Evolutionary conservation across 2,113 vertebrate genomes (phyloP), one percentile per base, ranked within the genome.

Genomic region (Salvelinus alpinus): DNA sequence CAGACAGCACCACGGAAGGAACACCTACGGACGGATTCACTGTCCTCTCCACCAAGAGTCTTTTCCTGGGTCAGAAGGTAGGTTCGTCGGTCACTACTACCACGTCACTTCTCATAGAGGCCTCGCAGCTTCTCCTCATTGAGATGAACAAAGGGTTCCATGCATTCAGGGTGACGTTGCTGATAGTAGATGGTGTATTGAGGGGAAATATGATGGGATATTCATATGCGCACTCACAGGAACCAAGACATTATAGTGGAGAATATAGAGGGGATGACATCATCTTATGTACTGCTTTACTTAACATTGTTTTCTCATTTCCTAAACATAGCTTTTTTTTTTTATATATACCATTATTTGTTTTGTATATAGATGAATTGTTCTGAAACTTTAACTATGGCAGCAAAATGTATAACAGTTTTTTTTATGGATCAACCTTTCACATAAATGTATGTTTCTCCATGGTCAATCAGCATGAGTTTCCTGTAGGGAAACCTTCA

Each of bases 31-130:
- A 97, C 18, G 96, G 96, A 74, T 98, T 99, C 91, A 99, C 97
- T 0, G 94, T 99, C 79, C 95, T 99, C 71, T 99, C 98, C 78
- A 98, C 97, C 75, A 99, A 98, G 94, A 99, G 96, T 84, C 95
- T 99, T 78, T 99, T 99, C 83, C 96, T 99, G 70, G 98, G 97
- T 88, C 98, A 99, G 84, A 99, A 99, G 97, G 98, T 99, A 96
- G 85, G 81, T 20, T 16, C n/a, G 2, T 16, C 16, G 9, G 5
- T n/a, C n/a, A 22, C 59, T 57, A 57, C 54, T 57, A 3, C 59
- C n/a, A 62, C 54, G 9, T 20, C 13, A 0, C 16, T 57, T 18
- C 16, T 3, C 14, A 11, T 44, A 44, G 38, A 44, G 38, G 2
- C 38, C 54, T 57, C 13, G 18, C 16, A 5, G 54, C 54, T 57